phyloP scores from a whole-genome alignment of 2,113 vertebrate genomes.

The Chascanopsetta lugubris region DNA sequence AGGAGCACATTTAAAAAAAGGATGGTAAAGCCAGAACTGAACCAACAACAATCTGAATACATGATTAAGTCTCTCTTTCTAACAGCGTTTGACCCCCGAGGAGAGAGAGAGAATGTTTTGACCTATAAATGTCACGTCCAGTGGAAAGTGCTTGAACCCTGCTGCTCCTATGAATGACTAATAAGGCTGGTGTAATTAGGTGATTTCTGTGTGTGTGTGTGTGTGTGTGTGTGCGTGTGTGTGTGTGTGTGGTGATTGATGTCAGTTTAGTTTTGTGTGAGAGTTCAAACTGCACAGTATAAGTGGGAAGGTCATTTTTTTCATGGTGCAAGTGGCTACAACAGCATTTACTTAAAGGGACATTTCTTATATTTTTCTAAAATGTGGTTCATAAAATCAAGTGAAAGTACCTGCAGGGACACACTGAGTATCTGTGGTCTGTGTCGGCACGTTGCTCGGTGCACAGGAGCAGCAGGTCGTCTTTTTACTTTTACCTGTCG shows the following conservation, averaged over 20 bases:
- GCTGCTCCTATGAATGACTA: slow-evolving; percentile 18
- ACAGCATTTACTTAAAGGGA: not conserved
- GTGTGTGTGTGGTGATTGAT: slow-evolving; percentile 15
- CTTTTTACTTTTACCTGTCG: slow-evolving; percentile 81
- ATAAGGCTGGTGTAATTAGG: slow-evolving; percentile 20
- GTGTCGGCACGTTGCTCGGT: slow-evolving; percentile 42
- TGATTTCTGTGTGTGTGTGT: slow-evolving; percentile 23
- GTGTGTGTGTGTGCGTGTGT: slow-evolving; percentile 4
- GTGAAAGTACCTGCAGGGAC: slow-evolving; percentile 57
- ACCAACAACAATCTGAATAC: slow-evolving; percentile 17
- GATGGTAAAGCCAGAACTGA: not conserved
- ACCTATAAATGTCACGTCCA: slow-evolving; percentile 54
- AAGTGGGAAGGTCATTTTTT: too few species aligned
- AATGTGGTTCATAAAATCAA: not conserved
- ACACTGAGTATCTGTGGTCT: slow-evolving; percentile 52
- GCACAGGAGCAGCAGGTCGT: slow-evolving; percentile 75
- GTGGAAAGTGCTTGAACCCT: slow-evolving; percentile 18
- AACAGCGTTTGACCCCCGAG: slow-evolving; percentile 17
- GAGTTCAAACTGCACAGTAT: not conserved
- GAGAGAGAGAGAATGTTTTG: slow-evolving; percentile 35
- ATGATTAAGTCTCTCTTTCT: slow-evolving; percentile 35
- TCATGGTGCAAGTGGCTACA: not conserved
- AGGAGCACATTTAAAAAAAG: slow-evolving; percentile 40
- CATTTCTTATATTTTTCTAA: not conserved
- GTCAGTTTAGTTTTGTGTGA: not conserved